Percentiles rank a stretch among this genome's conserved stretches.
Conservation (phyloP, 30 jellyfish, hydroid and myxozoan genomes). For the Aurelia sp. region DNA sequence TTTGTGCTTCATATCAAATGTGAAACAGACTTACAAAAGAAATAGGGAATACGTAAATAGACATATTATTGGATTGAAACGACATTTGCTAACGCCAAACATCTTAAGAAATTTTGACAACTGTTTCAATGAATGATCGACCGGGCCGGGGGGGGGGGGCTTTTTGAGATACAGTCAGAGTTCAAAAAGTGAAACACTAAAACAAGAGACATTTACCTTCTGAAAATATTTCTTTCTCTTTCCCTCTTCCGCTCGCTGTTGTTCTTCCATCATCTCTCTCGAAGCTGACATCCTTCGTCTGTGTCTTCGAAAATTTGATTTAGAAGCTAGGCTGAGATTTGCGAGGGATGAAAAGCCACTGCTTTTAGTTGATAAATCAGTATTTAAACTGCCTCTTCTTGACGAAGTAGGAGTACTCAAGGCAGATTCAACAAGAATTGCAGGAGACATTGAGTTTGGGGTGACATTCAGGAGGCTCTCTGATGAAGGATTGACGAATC, state of each 20-base stretch:
- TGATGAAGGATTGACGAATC: conserved; percentile 5
- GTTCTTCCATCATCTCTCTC: conserved; percentile 5
- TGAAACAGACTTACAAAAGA: too few relatives aligned
- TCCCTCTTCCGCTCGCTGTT: background rate
- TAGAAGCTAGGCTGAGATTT: conserved; percentile 26
- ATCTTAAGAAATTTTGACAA: too few relatives aligned
- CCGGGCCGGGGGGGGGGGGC: background rate
- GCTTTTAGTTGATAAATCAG: background rate
- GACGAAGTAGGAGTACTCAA: conserved; percentile 1
- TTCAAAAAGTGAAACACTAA: background rate
- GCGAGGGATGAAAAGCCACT: conserved; percentile 21
- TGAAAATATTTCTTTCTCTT: conserved; percentile 24
- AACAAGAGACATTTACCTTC: conserved; percentile 20
- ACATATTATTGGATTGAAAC: too few relatives aligned
- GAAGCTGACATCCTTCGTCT: conserved; percentile 33
- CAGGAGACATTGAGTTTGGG: conserved; percentile 7
- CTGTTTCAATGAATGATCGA: background rate
- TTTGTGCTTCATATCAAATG: too few relatives aligned
- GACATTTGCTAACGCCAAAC: too few relatives aligned
- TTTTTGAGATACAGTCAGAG: background rate
- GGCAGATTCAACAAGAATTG: conserved; percentile 8
- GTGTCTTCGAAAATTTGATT: conserved; percentile 26
- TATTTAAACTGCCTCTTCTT: conserved; percentile 18
- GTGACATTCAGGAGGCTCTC: conserved; percentile 8
- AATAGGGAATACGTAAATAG: too few relatives aligned